Evolutionary conservation across 2,888 invertebrate genomes (phyloP).

Genomic region (Lasioglossum vierecki): DNA sequence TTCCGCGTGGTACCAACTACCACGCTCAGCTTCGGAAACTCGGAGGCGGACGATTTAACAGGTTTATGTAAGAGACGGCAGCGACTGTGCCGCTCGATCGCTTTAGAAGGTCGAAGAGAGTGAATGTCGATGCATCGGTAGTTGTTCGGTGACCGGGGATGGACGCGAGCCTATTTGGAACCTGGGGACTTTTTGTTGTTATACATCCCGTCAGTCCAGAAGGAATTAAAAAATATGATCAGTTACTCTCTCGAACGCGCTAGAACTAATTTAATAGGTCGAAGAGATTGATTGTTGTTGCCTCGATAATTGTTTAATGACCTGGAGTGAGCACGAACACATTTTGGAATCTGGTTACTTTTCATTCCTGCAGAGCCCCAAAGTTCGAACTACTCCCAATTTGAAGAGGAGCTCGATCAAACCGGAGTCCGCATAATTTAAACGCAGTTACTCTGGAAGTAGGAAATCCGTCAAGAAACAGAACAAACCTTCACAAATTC

Average conservation of each 20-base stretch:
- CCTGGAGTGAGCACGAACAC: not conserved
- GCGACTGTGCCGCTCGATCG: conserved; percentile 18
- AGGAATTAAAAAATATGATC: too few relatives aligned
- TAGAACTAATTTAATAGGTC: too few relatives aligned
- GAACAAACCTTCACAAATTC: not conserved
- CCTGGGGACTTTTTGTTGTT: not conserved
- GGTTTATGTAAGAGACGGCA: not conserved
- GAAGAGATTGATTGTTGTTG: too few relatives aligned
- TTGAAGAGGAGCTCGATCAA: not conserved
- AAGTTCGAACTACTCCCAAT: not conserved
- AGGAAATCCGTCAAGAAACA: not conserved
- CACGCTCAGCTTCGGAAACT: conserved; percentile 13
- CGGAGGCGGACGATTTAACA: conserved; percentile 18
- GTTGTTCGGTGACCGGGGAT: not conserved
- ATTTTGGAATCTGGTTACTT: not conserved
- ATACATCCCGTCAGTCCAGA: too few relatives aligned
- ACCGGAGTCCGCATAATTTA: not conserved
- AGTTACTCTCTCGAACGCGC: too few relatives aligned
- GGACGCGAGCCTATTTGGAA: not conserved
- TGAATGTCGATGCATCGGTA: not conserved
- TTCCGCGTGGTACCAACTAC: conserved; percentile 28
- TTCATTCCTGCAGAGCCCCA: too few relatives aligned
- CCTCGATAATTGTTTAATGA: too few relatives aligned
- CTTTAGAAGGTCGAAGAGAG: conserved; percentile 10
- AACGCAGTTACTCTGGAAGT: not conserved